phyloP scores from a whole-genome alignment of 1,140 invertebrate genomes.

The Euglossa dilemma region DNA sequence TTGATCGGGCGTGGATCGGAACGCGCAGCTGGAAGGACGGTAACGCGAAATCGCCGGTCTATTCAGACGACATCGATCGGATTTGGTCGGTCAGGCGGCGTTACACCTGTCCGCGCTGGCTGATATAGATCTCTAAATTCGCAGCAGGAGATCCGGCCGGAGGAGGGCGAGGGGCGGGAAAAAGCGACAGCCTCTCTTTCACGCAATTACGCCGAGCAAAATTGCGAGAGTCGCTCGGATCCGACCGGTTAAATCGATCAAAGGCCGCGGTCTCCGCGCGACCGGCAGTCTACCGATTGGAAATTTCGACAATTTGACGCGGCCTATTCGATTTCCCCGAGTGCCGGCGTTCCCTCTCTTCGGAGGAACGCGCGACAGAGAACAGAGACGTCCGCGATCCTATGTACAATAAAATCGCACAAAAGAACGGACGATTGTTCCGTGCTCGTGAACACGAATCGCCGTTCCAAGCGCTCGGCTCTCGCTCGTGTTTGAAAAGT shows the following conservation, averaged over 20 bases:
- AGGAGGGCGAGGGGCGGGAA: background rate
- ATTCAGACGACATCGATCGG: conserved; percentile 2
- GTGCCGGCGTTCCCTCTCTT: conserved; percentile 15
- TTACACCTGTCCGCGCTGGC: conserved; percentile 27
- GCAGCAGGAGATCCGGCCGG: conserved; percentile 10
- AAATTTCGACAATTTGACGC: conserved; percentile 64
- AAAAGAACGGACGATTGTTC: conserved; percentile 43
- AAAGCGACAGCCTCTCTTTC: conserved; percentile 56
- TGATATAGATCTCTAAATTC: conserved; percentile 51
- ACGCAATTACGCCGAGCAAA: conserved; percentile 62
- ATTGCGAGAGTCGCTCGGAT: conserved; percentile 59
- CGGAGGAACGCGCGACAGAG: background rate
- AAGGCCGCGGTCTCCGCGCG: conserved; percentile 53
- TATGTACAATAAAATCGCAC: conserved; percentile 35
- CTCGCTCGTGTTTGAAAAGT: conserved; percentile 2
- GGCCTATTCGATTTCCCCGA: conserved; percentile 55
- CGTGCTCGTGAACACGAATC: conserved; percentile 13
- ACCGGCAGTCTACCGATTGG: conserved; percentile 57
- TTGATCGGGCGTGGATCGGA: background rate
- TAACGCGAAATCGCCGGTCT: background rate
- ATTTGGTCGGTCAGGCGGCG: background rate
- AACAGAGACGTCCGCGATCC: conserved; percentile 46
- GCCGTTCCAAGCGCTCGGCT: background rate
- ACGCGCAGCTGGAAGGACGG: background rate
- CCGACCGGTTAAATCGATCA: conserved; percentile 63